These are phyloP conservation scores for Cladopsammia gracilis DNA, from an alignment of 64 coral and sea anemone species.

Conservation along the genomic window DNA sequence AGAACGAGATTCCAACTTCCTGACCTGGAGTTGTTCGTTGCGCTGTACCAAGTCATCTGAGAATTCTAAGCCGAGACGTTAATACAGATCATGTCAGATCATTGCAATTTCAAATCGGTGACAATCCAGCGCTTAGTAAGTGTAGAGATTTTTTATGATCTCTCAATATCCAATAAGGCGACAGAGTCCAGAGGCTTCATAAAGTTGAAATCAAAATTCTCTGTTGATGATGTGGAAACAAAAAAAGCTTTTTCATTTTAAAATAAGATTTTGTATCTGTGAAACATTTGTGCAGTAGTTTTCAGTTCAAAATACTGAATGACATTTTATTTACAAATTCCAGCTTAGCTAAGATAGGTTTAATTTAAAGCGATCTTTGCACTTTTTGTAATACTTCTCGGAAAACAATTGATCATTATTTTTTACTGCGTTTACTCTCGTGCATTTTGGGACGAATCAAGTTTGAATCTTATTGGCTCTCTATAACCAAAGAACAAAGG, in stretches of 20 bases:
- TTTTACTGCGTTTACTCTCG: slow-evolving; percentile 28
- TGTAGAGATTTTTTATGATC: background rate
- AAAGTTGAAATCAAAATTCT: slow-evolving; percentile 25
- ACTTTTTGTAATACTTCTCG: background rate
- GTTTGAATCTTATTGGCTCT: slow-evolving; percentile 9
- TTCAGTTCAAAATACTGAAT: slow-evolving; percentile 21
- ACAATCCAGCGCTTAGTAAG: slow-evolving; percentile 1
- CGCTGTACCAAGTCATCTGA: no score
- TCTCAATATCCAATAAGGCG: background rate
- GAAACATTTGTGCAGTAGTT: slow-evolving; percentile 2
- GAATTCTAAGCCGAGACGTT: no score
- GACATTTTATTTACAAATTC: slow-evolving; percentile 14
- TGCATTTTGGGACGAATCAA: slow-evolving; percentile 4
- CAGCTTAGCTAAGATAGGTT: background rate
- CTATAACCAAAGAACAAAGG: slow-evolving; percentile 15
- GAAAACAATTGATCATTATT: background rate
- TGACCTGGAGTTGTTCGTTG: no score
- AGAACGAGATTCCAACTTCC: no score
- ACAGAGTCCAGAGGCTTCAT: slow-evolving; percentile 3
- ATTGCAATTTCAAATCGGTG: slow-evolving; percentile 2
- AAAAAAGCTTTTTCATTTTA: background rate
- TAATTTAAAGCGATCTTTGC: slow-evolving; percentile 1
- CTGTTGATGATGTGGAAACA: slow-evolving; percentile 3
- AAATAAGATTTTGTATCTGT: slow-evolving; percentile 4
- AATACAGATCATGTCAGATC: no score